These are phyloP conservation scores for Eurosta solidaginis DNA, from an alignment of 1,140 invertebrate species.

Conservation along the genomic window DNA sequence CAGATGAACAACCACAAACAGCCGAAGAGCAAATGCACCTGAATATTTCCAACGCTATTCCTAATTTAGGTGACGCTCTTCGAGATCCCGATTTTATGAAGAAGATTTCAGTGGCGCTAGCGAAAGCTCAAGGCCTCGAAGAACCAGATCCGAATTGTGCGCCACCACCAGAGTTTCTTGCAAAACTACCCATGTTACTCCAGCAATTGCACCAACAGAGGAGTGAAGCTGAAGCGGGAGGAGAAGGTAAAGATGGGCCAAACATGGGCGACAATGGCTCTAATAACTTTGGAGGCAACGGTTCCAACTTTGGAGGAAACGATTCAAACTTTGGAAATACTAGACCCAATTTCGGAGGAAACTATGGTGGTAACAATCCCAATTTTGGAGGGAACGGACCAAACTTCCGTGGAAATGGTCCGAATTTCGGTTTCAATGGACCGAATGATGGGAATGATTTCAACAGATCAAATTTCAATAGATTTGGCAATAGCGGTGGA, in stretches of 20 bases:
- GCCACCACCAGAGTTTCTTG: conserved; percentile 4
- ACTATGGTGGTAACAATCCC: neutral
- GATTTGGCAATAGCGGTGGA: neutral
- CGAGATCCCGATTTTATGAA: conserved; percentile 51
- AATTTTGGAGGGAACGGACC: neutral
- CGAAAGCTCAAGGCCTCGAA: conserved; percentile 44
- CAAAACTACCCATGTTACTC: conserved; percentile 25
- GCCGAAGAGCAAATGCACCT: neutral
- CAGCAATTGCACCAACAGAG: conserved; percentile 35
- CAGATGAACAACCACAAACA: neutral
- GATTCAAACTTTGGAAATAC: neutral
- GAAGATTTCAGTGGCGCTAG: conserved; percentile 47
- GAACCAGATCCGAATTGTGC: neutral
- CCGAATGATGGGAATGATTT: conserved; percentile 29
- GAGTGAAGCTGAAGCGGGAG: neutral
- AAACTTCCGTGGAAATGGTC: neutral
- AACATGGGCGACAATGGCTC: conserved; percentile 12
- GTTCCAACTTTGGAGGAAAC: conserved; percentile 23
- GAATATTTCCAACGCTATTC: conserved; percentile 19
- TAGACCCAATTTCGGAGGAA: conserved; percentile 1
- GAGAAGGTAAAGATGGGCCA: conserved; percentile 36
- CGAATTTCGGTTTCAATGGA: neutral
- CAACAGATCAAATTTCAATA: neutral
- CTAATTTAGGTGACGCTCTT: conserved; percentile 44
- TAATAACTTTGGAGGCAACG: conserved; percentile 22